Conservation (phyloP, 2,113 vertebrate species). For the Jaculus jaculus region DNA sequence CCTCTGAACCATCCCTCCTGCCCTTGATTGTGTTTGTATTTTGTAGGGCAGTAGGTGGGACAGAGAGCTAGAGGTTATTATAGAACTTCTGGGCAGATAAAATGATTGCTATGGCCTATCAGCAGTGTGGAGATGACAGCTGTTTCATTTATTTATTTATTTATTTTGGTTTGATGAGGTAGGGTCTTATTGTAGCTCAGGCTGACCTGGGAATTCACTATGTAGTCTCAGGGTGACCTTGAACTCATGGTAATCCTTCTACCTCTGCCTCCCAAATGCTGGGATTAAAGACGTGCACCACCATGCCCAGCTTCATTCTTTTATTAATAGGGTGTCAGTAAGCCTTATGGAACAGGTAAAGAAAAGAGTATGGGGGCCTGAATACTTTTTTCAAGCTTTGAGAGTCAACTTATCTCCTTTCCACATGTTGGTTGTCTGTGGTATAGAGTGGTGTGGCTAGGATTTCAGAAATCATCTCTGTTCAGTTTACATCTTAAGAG, state of each 20-base stretch:
- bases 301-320: too few relatives aligned
- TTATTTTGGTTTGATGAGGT: too few relatives aligned
- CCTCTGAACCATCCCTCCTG: too few relatives aligned
- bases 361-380: neutral
- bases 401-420: neutral
- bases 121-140: neutral
- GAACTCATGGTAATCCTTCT: too few relatives aligned
- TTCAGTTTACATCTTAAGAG: neutral
- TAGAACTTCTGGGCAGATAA: neutral
- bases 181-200: too few relatives aligned
- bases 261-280: too few relatives aligned
- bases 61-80: neutral
- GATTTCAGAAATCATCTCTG: constrained; percentile 8
- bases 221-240: too few relatives aligned
- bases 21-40: neutral
- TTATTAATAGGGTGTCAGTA: neutral
- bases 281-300: too few relatives aligned
- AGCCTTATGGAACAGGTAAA: neutral
- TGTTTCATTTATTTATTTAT: neutral
- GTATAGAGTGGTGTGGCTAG: neutral
- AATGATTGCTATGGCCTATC: neutral
- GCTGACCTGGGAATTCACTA: too few relatives aligned
- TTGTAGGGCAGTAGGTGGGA: neutral
- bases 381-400: neutral
- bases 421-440: neutral